Base-by-base conservation (phyloP, 2,888 invertebrate species). In the Tupiocoris notatus region DNA sequence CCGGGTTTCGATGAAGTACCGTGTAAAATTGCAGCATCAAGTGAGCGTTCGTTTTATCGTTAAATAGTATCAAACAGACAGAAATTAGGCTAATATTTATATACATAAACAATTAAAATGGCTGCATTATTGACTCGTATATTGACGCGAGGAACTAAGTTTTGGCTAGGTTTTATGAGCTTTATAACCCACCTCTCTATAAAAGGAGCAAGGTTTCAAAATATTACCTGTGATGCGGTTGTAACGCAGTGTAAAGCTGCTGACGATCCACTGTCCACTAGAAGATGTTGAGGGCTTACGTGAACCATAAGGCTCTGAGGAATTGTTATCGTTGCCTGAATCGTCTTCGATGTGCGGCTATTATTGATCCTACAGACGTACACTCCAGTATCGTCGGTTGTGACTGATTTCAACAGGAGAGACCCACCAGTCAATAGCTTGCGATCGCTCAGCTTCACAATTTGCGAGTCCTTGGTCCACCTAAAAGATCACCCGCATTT, bases 341-440 rank as follows among this genome's bases (percentile, higher is more conserved):
- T 81, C 1, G 81, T 81, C 1, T 81, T 81, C 3, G 79, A 78
- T 2, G 84, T 84, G 2, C 82, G 81, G 0, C 81, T 79, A 78
- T 84, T 85, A 63, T 81, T 82, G 1, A 83, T 84, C 3, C 82
- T 81, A 78, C 85, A 85, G 21, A 81, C 80, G 79, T 85, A 85
- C 9, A 80, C 77, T 1, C 84, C 85, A 25, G 79, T 77, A 77
- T 82, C 82, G 20, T 80, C 79, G 9, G 77, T 73, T 54, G 79
- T 79, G 17, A 80, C 79, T 24, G 77, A 78, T 3, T 79, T 77
- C 21, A 81, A 17, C 18, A 80, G 74, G 20, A 81, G 74, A 0
- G 81, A 80, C 1, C 81, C 81, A 0, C 81, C 81, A 57, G 79
- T 71, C 23, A 80, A 58, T n/a, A 77, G 56, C 23, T 79, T 73